These are phyloP conservation scores for Apostichopus californicus DNA, from an alignment of 35 echinoderm and acorn worm species.

Conservation along the genomic window DNA sequence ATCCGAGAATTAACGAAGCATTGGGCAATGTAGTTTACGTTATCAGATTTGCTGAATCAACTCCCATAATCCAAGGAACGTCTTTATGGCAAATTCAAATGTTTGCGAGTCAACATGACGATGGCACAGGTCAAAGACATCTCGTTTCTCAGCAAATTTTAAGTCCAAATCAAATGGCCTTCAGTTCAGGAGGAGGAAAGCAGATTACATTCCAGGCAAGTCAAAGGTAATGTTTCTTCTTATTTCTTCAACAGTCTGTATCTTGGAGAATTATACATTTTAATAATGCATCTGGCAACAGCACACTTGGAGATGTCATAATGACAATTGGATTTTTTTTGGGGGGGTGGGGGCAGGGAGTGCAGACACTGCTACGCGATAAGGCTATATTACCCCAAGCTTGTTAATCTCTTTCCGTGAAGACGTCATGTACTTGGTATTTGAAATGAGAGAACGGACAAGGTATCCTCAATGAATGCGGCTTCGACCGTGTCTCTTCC, in stretches of 20 bases:
- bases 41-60: neutral
- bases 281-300: too few relatives aligned
- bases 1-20: neutral
- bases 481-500: too few relatives aligned
- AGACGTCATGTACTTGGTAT: too few relatives aligned
- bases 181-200: neutral
- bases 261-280: neutral
- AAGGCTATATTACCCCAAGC: too few relatives aligned
- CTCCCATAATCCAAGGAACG: neutral
- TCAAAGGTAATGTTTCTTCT: neutral
- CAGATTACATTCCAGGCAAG: neutral
- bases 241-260: neutral
- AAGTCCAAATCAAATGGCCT: neutral
- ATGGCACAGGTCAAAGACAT: neutral
- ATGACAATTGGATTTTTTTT: too few relatives aligned
- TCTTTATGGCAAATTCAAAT: neutral
- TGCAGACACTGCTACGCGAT: too few relatives aligned
- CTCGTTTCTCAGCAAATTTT: neutral
- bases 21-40: neutral
- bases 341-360: too few relatives aligned
- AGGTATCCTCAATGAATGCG: too few relatives aligned
- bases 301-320: too few relatives aligned
- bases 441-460: too few relatives aligned
- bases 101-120: slow-evolving; percentile 41
- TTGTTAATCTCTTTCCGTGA: too few relatives aligned